Evolutionary conservation across 30 jellyfish, hydroid and myxozoan species (phyloP), one percentile per base, ranked within the genome.

Genomic region (Aurelia coerulea): DNA sequence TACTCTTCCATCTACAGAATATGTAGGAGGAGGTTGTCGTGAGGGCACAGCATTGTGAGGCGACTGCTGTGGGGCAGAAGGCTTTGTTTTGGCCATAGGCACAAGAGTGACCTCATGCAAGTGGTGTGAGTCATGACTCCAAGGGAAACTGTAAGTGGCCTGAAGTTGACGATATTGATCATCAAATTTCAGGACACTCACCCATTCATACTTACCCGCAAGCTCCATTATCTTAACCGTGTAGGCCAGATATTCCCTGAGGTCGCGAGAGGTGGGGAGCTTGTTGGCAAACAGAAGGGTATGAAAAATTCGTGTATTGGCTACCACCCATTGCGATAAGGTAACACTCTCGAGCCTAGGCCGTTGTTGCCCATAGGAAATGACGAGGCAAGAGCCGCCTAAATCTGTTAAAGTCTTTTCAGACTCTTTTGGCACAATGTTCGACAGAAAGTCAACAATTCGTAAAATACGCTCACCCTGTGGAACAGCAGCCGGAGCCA

Each of bases 291-390:
- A n/a, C 54, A 67, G 54, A 29, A 67, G 78, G 49, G 6, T 37
- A 67, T 67, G 49, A 13, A 32, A 29, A 67, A 29, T 32, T 10
- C 54, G 17, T 3, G 54, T 59, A 15, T 59, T 59, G 32, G 68
- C 68, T 14, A 59, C 68, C 19, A 59, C 68, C 68, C 68, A 59
- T 29, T 67, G 78, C 17, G 49, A 32, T 15, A 67, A 17, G 54
- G 78, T 15, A 15, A 67, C 54, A 37, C 54, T 67, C 17, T 15
- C 19, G 42, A 67, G 78, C 78, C 54, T 67, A 32, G 78, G 78
- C 68, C 32, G 19, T 2, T 59, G 68, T 11, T 59, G 68, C 19
- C 68, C 68, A 11, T 59, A 59, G 6, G 68, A 59, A 59, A 59
- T 59, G 3, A 59, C 32, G 32, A 59, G 32, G 32, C 68, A 4